A percentile compares a stretch with the other conserved stretches of the same genome.
Conservation (phyloP, 2,113 vertebrate species). For the Cryptomyrus ogoouensis region DNA sequence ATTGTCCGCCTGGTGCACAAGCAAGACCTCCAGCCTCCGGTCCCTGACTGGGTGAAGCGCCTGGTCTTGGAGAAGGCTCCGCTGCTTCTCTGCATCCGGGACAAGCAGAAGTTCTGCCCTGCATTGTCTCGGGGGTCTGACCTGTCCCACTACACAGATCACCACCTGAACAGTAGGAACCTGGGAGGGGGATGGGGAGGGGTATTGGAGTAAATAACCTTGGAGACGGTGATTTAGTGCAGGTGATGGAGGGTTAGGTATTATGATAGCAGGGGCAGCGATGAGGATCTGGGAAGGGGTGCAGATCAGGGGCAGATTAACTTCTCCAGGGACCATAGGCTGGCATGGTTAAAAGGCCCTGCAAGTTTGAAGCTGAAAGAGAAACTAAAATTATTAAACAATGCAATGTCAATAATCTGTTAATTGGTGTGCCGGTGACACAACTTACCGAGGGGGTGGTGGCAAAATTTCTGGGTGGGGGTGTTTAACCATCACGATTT, state of each 20-base stretch:
- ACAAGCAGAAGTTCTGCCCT: constrained; percentile 58
- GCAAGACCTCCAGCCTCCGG: constrained; percentile 83
- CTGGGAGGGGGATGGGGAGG: neutral
- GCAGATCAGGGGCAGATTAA: neutral
- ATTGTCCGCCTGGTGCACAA: constrained; percentile 90
- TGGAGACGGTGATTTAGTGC: neutral
- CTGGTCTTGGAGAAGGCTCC: constrained; percentile 74
- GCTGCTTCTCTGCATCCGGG: constrained; percentile 70
- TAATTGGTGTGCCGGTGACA: neutral
- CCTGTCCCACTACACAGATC: constrained; percentile 57
- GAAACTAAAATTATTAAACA: neutral
- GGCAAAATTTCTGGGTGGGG: neutral
- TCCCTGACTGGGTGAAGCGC: constrained; percentile 76
- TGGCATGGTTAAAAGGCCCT: neutral
- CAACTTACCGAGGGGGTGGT: neutral
- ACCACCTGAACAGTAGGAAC: constrained; percentile 53
- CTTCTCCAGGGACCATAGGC: neutral
- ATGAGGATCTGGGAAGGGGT: neutral
- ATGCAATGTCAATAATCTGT: neutral
- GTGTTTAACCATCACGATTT: neutral
- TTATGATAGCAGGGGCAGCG: neutral
- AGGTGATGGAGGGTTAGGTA: neutral
- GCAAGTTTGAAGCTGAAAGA: neutral
- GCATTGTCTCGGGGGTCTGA: constrained; percentile 46
- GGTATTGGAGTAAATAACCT: neutral